These are phyloP conservation scores for Borostomias antarcticus DNA, from an alignment of 2,797 vertebrate species.

Conservation along the genomic window DNA sequence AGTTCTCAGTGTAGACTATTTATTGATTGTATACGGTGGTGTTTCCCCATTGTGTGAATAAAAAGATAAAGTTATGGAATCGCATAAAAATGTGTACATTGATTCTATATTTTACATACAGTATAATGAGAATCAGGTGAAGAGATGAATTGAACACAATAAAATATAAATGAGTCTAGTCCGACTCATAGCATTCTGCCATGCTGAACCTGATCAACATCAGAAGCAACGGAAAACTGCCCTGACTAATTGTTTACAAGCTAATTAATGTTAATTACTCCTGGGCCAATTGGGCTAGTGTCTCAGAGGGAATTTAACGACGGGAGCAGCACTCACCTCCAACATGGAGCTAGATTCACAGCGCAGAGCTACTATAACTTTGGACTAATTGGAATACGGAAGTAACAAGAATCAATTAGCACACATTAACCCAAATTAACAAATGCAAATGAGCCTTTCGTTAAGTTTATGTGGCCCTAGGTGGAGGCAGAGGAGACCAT, in stretches of 20 bases:
- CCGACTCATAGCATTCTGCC: slow-evolving; percentile 25
- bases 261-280: slow-evolving; percentile 90
- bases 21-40: neutral
- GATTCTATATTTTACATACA: neutral
- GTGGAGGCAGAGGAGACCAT: slow-evolving; percentile 70
- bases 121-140: neutral
- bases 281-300: slow-evolving; percentile 71
- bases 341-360: slow-evolving; percentile 50
- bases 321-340: slow-evolving; percentile 77
- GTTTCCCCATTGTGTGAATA: neutral
- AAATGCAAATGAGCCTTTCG: slow-evolving; percentile 70
- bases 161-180: too few species aligned
- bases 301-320: slow-evolving; percentile 81
- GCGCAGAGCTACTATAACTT: slow-evolving; percentile 55
- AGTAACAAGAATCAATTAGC: slow-evolving; percentile 91
- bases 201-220: slow-evolving; percentile 27
- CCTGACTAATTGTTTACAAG: slow-evolving; percentile 62
- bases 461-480: slow-evolving; percentile 77
- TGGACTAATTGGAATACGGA: slow-evolving; percentile 79
- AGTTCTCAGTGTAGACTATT: neutral
- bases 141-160: too few species aligned
- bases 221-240: slow-evolving; percentile 24
- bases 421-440: slow-evolving; percentile 87
- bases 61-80: too few species aligned
- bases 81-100: neutral